These are phyloP conservation scores for Heliconius himera DNA, from an alignment of 1,140 invertebrate species.

Conservation along the genomic window DNA sequence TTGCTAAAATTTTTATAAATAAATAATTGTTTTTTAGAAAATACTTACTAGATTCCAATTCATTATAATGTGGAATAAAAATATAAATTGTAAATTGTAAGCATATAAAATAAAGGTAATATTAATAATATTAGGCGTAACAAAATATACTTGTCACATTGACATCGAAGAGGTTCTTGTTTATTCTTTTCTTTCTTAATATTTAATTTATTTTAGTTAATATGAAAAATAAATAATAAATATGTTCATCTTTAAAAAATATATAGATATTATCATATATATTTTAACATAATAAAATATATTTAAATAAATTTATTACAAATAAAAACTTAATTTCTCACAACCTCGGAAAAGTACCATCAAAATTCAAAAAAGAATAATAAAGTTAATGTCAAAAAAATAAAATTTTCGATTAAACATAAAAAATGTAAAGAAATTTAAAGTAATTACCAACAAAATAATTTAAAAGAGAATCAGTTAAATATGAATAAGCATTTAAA, in stretches of 20 bases:
- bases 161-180: not conserved
- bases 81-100: not conserved
- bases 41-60: not conserved
- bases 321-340: not conserved
- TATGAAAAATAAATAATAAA: too few species aligned
- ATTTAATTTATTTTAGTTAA: not conserved
- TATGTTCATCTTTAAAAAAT: too few species aligned
- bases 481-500: constrained; percentile 38
- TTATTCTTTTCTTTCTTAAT: not conserved
- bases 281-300: too few species aligned
- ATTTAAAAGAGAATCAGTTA: constrained; percentile 1
- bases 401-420: constrained; percentile 19
- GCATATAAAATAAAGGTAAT: not conserved
- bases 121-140: not conserved
- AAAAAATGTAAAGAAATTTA: constrained; percentile 19
- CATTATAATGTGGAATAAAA: not conserved
- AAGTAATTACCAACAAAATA: not conserved
- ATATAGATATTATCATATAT: too few species aligned
- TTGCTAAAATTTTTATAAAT: too few species aligned
- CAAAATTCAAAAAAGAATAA: constrained; percentile 22
- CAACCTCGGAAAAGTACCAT: not conserved
- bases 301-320: not conserved
- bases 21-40: not conserved
- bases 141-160: not conserved
- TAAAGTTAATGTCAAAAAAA: not conserved